Percentiles rank a stretch among this genome's conserved stretches.
These are phyloP conservation scores for Cryptocheilus praepositus DNA, from an alignment of 2,888 invertebrate genomes.

Conservation along the genomic window DNA sequence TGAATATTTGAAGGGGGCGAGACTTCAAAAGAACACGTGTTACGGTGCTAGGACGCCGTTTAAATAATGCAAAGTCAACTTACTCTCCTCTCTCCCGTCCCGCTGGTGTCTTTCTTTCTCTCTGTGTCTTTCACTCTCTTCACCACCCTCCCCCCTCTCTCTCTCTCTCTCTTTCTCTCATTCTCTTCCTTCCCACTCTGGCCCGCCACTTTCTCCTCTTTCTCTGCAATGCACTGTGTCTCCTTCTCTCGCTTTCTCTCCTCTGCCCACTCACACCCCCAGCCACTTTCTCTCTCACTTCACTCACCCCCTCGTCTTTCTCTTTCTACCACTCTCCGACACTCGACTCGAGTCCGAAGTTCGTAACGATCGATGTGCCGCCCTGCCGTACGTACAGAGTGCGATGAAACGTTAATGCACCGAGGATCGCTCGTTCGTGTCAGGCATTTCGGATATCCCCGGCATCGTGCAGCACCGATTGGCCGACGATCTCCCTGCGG, in stretches of 20 bases:
- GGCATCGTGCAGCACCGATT: conserved; percentile 32
- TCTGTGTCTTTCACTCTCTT: conserved; percentile 35
- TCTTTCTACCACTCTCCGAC: conserved; percentile 36
- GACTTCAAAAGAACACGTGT: conserved; percentile 75
- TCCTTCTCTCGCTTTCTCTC: conserved; percentile 15
- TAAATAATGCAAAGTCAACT: conserved; percentile 75
- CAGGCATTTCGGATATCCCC: conserved; percentile 59
- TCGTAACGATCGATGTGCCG: conserved; percentile 65
- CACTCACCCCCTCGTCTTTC: conserved; percentile 5
- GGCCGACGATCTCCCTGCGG: conserved; percentile 31
- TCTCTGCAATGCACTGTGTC: conserved; percentile 10
- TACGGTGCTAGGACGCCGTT: conserved; percentile 72
- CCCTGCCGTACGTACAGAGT: conserved; percentile 55
- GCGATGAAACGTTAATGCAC: conserved; percentile 66
- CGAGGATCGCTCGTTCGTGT: conserved; percentile 59
- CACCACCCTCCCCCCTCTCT: conserved; percentile 29
- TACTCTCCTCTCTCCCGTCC: conserved; percentile 61
- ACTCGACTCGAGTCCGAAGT: conserved; percentile 55
- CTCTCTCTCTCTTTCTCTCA: no score
- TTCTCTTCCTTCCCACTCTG: conserved; percentile 16
- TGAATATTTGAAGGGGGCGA: conserved; percentile 74
- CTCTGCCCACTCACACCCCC: conserved; percentile 12
- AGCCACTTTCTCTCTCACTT: conserved; percentile 3
- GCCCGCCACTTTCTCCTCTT: conserved; percentile 28
- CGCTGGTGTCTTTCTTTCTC: conserved; percentile 39